Evolutionary conservation across 2,888 invertebrate genomes (phyloP), one percentile per base, ranked within the genome.

Genomic region (Sminthurides aquaticus): DNA sequence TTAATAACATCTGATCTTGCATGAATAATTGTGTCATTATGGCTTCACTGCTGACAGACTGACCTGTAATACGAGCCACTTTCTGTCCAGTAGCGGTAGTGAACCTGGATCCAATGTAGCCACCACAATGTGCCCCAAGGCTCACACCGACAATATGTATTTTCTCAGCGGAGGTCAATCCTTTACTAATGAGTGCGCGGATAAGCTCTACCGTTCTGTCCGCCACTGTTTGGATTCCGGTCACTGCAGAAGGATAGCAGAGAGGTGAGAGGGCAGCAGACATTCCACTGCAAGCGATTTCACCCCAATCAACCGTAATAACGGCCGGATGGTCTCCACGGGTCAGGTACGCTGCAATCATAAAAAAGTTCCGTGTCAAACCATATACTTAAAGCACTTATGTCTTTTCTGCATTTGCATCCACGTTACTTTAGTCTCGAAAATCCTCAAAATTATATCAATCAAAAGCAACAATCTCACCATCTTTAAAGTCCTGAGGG

Each of bases 51-150:
- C n/a, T n/a, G n/a, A n/a, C n/a, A n/a, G n/a, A 43, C 43, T 27
- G 29, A 58, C 67, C 67, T 59, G 68, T 68, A 27, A 68, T 56
- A 52, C 66, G 59, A 11, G 28, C 34, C 18, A 66, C 48, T 2
- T 27, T 26, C 34, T 55, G 15, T 20, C 66, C 64, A 34, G 28
- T 28, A 15, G 56, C 57, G 3, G 49, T 57, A 24, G 58, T 49
- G 22, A 66, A 52, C 25, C 54, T 59, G 22, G 61, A 56, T 11
- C 66, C 68, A 49, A 58, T 59, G n/a, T 49, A 20, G 49, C 68
- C 68, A 55, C 59, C 64, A 25, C 65, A 60, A 26, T 68, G 66
- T 28, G 68, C 66, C n/a, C 66, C 68, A 52, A 68, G 64, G 27
- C 63, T 63, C 24, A 66, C 64, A 27, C 68, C 68, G 34, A 68